phyloP scores from a whole-genome alignment of 2,113 vertebrate species.

The Calyptommatus sinebrachiatus region DNA sequence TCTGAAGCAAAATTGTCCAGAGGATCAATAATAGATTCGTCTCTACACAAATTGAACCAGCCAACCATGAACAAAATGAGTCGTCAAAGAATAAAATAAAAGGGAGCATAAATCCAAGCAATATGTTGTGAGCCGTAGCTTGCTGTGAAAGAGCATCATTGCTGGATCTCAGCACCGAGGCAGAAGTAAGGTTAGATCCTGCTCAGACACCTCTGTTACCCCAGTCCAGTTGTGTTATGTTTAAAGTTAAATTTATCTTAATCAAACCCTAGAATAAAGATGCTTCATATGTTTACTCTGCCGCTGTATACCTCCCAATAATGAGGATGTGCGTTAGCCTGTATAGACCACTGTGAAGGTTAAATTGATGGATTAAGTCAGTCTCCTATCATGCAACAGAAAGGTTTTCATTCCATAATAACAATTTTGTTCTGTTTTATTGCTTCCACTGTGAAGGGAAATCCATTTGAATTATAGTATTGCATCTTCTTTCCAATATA shows the following conservation, averaged over 20 bases:
- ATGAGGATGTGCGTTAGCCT: not conserved
- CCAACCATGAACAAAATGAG: not conserved
- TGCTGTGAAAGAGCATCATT: not conserved
- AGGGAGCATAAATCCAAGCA: too few species aligned
- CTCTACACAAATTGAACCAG: too few species aligned
- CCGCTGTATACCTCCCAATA: not conserved
- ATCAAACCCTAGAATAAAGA: not conserved
- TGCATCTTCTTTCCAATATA: not conserved
- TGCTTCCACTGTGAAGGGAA: not conserved
- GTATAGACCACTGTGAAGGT: not conserved
- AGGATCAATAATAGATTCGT: too few species aligned
- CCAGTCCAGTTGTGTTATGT: too few species aligned
- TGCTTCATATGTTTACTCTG: fast-evolving
- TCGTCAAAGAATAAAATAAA: not conserved
- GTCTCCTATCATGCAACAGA: not conserved
- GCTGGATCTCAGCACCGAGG: too few species aligned
- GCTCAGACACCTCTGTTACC: not conserved
- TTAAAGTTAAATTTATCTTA: too few species aligned
- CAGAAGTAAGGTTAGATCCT: not conserved
- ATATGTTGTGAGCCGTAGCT: not conserved
- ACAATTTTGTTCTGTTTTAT: constrained; percentile 2
- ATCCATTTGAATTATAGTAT: not conserved
- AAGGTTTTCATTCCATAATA: not conserved
- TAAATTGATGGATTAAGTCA: not conserved
- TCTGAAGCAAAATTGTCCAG: not conserved